phyloP scores from a whole-genome alignment of 2,888 invertebrate species.

The Parasteatoda lunata region DNA sequence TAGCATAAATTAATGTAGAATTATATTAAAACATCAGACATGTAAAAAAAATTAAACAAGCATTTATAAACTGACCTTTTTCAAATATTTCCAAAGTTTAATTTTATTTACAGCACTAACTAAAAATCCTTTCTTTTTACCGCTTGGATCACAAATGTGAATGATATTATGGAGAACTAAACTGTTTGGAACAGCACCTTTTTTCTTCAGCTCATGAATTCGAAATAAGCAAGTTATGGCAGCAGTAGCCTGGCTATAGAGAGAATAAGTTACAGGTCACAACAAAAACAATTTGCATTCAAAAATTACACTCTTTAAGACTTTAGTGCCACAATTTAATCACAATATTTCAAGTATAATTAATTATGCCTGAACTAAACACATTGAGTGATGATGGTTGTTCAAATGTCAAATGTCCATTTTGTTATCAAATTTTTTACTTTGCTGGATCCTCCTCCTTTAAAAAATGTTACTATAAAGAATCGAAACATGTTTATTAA shows the following conservation, averaged over 20 bases:
- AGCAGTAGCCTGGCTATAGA: conserved; percentile 81
- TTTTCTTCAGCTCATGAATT: conserved; percentile 84
- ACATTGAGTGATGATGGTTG: no score
- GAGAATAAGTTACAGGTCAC: conserved; percentile 26
- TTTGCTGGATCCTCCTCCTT: no score
- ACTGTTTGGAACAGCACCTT: conserved; percentile 86
- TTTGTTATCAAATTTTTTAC: no score
- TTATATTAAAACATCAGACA: no score
- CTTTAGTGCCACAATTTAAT: no score
- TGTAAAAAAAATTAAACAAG: background rate
- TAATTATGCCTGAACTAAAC: no score
- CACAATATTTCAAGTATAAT: no score
- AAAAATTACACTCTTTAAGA: no score
- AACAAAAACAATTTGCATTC: background rate
- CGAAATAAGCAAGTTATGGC: conserved; percentile 85
- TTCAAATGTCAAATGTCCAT: no score
- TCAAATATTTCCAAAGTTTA: conserved; percentile 65
- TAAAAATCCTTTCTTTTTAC: conserved; percentile 51
- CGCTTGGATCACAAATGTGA: conserved; percentile 69
- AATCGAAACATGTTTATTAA: no score
- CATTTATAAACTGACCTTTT: conserved; percentile 42
- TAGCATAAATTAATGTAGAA: no score
- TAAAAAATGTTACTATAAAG: no score
- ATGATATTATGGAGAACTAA: conserved; percentile 83
- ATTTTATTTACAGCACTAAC: conserved; percentile 52